Evolutionary conservation across 1,140 invertebrate species (phyloP), one percentile per base, ranked within the genome.

Genomic region (Neomicropteryx cornuta): DNA sequence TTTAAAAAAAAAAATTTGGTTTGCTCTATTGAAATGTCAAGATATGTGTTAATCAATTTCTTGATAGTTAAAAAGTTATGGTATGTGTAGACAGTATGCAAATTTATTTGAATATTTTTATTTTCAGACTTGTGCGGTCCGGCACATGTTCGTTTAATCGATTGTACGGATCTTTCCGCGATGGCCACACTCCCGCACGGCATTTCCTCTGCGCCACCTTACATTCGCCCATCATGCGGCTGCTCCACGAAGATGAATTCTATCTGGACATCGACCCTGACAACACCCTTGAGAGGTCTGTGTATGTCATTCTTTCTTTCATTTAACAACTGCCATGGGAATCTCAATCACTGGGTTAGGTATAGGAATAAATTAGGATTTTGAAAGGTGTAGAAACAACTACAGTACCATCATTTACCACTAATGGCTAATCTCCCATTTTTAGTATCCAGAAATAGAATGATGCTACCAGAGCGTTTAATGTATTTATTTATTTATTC

Each of bases 221-320:
- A 3, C 84, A 94, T 55, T 79, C 80, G 11, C 91, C 95, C 1
- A 85, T 97, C 27, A 85, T 96, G 76, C 76, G 84, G 30, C 70
- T 97, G n/a, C 68, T 98, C 3, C 88, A 87, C 65, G 88, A 93
- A 49, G 88, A 93, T 55, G 91, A 97, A 55, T 80, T 83, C 55
- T 92, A 89, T 62, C 71, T 95, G 28, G 92, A 97, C 56, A 81
- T 94, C 20, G 92, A 97, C 65, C 86, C 90, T 0, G 79, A 87
- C 41, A 95, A 93, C 64, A 79, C 83, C 3, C 61, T 70, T 52
- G 68, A 71, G 48, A 70, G 75, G 71, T 73, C 44, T 44, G 38
- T 42, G n/a, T 24, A 38, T 2, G 11, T 27, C 5, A 20, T 17
- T 32, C 19, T 17, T 5, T 37, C 10, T 24, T 16, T n/a, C n/a